These are phyloP conservation scores for Tortrix viridana DNA, from an alignment of 2,888 invertebrate species.

Conservation along the genomic window DNA sequence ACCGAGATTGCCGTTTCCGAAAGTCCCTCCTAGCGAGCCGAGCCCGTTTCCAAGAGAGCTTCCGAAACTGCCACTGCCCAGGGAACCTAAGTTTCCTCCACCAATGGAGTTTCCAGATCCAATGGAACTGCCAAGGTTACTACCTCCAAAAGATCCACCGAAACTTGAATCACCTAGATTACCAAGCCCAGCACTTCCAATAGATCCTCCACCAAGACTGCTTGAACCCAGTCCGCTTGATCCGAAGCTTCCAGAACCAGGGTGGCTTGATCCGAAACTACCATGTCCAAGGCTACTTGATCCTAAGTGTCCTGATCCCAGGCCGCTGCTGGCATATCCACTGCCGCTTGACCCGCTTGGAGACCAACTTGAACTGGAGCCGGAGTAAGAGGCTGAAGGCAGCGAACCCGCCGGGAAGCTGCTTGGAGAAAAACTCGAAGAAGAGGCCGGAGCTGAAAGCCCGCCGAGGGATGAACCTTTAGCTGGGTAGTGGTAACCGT, in stretches of 20 bases:
- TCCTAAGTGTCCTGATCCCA: conserved; percentile 17
- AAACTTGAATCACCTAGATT: conserved; percentile 19
- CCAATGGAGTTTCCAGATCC: conserved; percentile 4
- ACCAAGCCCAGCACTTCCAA: conserved; percentile 41
- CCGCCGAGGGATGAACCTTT: conserved; percentile 19
- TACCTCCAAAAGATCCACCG: conserved; percentile 30
- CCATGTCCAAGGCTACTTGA: conserved; percentile 13
- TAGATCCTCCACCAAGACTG: conserved; percentile 33
- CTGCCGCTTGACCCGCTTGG: conserved; percentile 37
- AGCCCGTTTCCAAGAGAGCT: conserved; percentile 6
- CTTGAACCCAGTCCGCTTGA: conserved; percentile 16
- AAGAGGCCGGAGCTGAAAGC: conserved; percentile 45
- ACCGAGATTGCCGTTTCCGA: conserved; percentile 31
- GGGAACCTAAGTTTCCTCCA: conserved; percentile 7
- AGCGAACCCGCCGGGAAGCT: conserved; percentile 74
- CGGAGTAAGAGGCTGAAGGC: conserved; percentile 71
- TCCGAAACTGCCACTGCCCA: conserved; percentile 1
- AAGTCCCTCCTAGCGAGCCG: conserved; percentile 14
- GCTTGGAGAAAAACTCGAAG: conserved; percentile 71
- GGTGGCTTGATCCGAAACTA: conserved; percentile 6
- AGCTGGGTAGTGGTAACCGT: conserved; percentile 29
- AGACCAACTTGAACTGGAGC: conserved; percentile 42
- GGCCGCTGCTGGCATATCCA: conserved; percentile 36
- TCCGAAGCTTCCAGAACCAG: conserved; percentile 13
- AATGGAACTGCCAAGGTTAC: conserved; percentile 12